phyloP scores from a whole-genome alignment of 53 echinoderm and acorn worm species.

The Paracentrotus lividus region DNA sequence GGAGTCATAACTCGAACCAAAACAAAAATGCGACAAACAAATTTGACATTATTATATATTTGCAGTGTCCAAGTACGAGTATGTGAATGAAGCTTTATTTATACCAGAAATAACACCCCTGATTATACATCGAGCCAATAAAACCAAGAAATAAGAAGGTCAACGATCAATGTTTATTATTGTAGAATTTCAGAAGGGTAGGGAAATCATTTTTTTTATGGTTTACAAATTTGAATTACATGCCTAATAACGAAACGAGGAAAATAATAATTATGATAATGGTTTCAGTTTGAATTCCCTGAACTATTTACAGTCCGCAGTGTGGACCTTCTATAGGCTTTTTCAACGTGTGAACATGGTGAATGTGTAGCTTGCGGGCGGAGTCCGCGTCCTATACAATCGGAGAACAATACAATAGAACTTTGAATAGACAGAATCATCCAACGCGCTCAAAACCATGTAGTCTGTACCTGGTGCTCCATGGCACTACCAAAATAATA shows the following conservation, averaged over 20 bases:
- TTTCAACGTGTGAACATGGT: background rate
- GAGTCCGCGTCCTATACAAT: background rate
- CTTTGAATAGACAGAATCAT: background rate
- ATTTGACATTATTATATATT: too few species aligned
- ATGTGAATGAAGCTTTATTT: too few species aligned
- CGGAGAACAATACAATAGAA: background rate
- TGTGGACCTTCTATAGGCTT: background rate
- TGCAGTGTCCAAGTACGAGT: too few species aligned
- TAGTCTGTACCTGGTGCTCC: too few species aligned
- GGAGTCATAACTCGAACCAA: background rate
- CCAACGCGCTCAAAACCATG: background rate
- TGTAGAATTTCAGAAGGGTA: background rate
- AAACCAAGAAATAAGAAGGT: too few species aligned
- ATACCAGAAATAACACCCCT: too few species aligned
- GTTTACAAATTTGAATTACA: background rate
- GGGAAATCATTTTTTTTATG: background rate
- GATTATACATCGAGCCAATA: too few species aligned
- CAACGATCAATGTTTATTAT: too few species aligned
- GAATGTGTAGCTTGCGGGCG: constrained; percentile 24
- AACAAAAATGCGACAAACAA: background rate
- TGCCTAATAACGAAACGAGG: background rate
- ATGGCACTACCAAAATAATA: too few species aligned
- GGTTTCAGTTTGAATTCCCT: background rate
- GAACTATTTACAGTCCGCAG: background rate
- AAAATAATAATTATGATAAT: background rate